These are phyloP conservation scores for Tachuris rubrigastra DNA, from an alignment of 2,113 vertebrate genomes.

Conservation along the genomic window DNA sequence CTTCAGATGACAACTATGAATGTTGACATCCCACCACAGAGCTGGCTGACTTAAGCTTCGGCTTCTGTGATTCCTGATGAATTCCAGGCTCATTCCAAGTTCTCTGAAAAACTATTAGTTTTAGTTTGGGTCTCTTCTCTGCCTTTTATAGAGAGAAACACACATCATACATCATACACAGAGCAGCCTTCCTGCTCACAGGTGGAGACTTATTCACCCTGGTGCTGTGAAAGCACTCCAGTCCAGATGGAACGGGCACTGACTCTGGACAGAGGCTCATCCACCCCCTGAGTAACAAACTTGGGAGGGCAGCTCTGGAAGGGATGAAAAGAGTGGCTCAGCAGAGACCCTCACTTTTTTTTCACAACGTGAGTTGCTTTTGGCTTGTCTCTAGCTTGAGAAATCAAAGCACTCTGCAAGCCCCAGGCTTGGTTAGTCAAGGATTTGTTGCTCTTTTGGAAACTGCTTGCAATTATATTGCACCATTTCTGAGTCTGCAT, in stretches of 20 bases:
- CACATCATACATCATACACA: accelerated
- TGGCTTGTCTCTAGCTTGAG: neutral
- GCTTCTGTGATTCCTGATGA: neutral
- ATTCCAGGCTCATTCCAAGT: neutral
- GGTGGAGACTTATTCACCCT: neutral
- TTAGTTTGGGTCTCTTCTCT: neutral
- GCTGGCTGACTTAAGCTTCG: neutral
- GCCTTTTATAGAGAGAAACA: neutral
- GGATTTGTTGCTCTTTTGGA: neutral
- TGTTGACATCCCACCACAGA: neutral
- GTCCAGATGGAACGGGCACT: neutral
- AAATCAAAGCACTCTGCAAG: neutral
- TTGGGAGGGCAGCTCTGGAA: neutral
- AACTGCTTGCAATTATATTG: neutral
- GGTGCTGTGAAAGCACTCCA: neutral
- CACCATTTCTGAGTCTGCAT: neutral
- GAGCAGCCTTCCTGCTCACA: neutral
- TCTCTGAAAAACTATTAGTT: neutral
- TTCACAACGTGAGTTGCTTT: neutral
- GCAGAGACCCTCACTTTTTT: neutral
- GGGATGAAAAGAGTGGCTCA: neutral
- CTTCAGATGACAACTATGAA: accelerated
- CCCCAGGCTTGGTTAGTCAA: neutral
- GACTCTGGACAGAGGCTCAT: neutral
- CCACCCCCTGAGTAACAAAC: neutral